Base-by-base conservation (phyloP, 2,888 invertebrate species). In the Coecobrya sp. region DNA sequence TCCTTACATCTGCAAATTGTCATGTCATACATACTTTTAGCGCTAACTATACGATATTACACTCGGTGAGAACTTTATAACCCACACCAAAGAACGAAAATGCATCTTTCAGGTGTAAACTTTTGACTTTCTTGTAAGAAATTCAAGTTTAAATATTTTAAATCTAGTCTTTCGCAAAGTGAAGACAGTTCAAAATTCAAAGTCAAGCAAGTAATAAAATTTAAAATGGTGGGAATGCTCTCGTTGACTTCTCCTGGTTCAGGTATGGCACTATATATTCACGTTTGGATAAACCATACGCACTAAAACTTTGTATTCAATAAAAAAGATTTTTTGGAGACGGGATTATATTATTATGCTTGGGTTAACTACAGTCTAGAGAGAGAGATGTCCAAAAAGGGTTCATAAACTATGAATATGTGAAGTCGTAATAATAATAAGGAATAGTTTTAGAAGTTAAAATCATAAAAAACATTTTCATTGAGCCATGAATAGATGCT, bases 171-270 rank as follows among this genome's bases (percentile, higher is more conserved):
- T 30, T 73, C 49, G 45, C 73, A 52, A n/a, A n/a, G 70, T 30
- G 73, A 73, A 73, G 86, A 86, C 86, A 86, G n/a, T n/a, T n/a
- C n/a, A n/a, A n/a, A 36, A 27, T 73, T 70, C 30, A 86, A 73
- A 85, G 49, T 30, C 36, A 59, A 82, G 59, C 59, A 36, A 62
- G 82, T 59, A 36, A 36, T 62, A 82, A 62, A 62, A 82, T 62
- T 30, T 36, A 36, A 81, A 62, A 82, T 62, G 59, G 82, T 82
- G 82, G 82, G 82, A 82, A 25, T 76, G n/a, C 36, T 19, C 62
- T 59, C 45, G 45, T 8, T 76, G 45, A 49, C 22, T 76, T 25
- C 45, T 76, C 13, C 25, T 19, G 25, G 27, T 13, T 16, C 1
- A 62, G 22, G n/a, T n/a, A n/a, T n/a, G n/a, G n/a, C n/a, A n/a